These are phyloP conservation scores for Leptinotarsa lineolata DNA, from an alignment of 1,140 invertebrate species.

Conservation along the genomic window DNA sequence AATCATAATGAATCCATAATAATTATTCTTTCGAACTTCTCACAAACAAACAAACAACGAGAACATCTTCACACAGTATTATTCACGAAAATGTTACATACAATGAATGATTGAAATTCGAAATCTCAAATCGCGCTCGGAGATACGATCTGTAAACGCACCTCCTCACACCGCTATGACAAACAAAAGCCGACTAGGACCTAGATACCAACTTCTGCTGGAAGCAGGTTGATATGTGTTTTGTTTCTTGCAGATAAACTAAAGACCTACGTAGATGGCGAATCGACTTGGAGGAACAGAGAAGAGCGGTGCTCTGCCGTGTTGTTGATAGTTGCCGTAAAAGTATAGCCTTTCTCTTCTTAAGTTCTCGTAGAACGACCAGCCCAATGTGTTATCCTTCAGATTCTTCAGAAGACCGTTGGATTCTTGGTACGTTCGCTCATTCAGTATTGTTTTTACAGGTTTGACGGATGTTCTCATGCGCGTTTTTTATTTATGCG, in stretches of 20 bases:
- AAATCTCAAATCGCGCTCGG: neutral
- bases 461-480: neutral
- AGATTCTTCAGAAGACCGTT: constrained; percentile 6
- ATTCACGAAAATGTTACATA: too few species aligned
- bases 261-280: neutral
- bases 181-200: constrained; percentile 19
- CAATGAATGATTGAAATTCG: too few species aligned
- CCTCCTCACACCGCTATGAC: constrained; percentile 9
- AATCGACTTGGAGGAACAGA: neutral
- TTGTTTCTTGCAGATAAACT: constrained; percentile 1
- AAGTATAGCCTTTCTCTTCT: neutral
- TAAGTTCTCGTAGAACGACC: neutral
- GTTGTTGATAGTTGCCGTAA: neutral
- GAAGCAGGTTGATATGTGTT: constrained; percentile 8
- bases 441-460: constrained; percentile 1
- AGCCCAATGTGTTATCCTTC: neutral
- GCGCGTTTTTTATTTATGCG: neutral
- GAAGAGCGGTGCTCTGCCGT: neutral
- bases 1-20: too few species aligned
- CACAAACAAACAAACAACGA: too few species aligned
- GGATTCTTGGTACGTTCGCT: constrained; percentile 5
- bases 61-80: too few species aligned
- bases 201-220: constrained; percentile 22
- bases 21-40: too few species aligned
- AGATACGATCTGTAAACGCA: neutral